Conservation (phyloP, 2,888 invertebrate species). For the Meghimatium bilineatum region DNA sequence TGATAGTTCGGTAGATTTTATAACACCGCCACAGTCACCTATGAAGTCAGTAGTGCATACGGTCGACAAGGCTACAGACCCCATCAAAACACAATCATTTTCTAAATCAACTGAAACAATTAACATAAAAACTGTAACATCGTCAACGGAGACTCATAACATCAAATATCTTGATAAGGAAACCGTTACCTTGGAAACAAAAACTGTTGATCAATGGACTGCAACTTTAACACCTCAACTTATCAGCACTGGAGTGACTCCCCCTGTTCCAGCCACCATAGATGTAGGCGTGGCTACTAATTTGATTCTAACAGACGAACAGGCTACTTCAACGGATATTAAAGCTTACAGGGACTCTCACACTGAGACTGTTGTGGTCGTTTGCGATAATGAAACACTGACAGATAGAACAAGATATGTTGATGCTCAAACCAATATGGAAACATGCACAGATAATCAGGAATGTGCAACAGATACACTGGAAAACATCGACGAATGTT, state of each 20-base stretch:
- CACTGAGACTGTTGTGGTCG: conserved; percentile 61
- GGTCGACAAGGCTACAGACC: conserved; percentile 35
- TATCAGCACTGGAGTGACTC: conserved; percentile 67
- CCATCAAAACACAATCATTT: conserved; percentile 12
- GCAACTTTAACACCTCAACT: conserved; percentile 61
- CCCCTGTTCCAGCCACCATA: conserved; percentile 63
- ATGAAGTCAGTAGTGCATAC: neutral
- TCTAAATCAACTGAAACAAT: conserved; percentile 33
- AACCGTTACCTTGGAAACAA: conserved; percentile 57
- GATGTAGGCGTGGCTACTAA: conserved; percentile 65
- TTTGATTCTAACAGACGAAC: conserved; percentile 63
- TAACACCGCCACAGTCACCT: conserved; percentile 29
- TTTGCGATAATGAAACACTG: conserved; percentile 68
- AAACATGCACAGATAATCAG: conserved; percentile 57
- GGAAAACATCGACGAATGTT: conserved; percentile 52
- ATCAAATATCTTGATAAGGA: conserved; percentile 60
- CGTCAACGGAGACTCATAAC: conserved; percentile 24
- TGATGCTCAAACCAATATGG: conserved; percentile 68
- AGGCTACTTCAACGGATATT: conserved; percentile 67
- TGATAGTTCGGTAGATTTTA: conserved; percentile 39
- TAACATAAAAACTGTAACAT: conserved; percentile 28
- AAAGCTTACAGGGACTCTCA: conserved; percentile 59
- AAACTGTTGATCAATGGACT: conserved; percentile 67
- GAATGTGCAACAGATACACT: conserved; percentile 63
- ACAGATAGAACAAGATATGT: conserved; percentile 61